Evolutionary conservation across 2,113 vertebrate genomes (phyloP).

Genomic region (Spheniscus mendiculus): DNA sequence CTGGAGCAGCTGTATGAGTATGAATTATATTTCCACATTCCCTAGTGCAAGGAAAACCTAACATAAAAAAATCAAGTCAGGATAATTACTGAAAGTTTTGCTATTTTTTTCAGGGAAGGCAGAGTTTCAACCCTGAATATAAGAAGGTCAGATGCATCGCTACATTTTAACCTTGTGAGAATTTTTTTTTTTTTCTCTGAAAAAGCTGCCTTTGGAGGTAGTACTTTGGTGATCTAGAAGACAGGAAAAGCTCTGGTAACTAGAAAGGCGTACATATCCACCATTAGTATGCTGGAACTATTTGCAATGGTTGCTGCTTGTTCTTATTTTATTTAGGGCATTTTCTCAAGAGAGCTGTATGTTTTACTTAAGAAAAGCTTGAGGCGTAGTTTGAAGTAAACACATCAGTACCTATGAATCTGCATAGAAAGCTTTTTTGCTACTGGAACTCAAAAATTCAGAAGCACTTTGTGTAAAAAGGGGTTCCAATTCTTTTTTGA

Average conservation of each 20-base stretch:
- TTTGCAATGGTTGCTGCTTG: not conserved
- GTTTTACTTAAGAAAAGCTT: not conserved
- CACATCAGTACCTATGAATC: not conserved
- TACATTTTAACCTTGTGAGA: not conserved
- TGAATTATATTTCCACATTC: not conserved
- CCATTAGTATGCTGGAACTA: not conserved
- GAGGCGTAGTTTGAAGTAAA: not conserved
- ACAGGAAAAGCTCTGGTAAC: not conserved
- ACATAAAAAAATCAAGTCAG: not conserved
- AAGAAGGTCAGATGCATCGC: not conserved
- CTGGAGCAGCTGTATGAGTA: not conserved
- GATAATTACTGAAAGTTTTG: not conserved
- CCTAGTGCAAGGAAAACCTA: not conserved
- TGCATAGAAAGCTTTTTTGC: not conserved
- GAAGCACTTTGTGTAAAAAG: not conserved
- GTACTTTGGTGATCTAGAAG: not conserved
- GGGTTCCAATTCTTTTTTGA: not conserved
- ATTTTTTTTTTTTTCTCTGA: not conserved
- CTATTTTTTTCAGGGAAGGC: not conserved
- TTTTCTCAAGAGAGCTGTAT: not conserved
- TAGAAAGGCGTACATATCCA: not conserved
- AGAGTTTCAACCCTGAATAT: not conserved
- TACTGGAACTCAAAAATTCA: not conserved
- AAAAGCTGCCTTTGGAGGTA: not conserved
- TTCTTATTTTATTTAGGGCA: not conserved